Evolutionary conservation across 2,888 invertebrate genomes (phyloP).

Genomic region (Hirudinaria manillensis): DNA sequence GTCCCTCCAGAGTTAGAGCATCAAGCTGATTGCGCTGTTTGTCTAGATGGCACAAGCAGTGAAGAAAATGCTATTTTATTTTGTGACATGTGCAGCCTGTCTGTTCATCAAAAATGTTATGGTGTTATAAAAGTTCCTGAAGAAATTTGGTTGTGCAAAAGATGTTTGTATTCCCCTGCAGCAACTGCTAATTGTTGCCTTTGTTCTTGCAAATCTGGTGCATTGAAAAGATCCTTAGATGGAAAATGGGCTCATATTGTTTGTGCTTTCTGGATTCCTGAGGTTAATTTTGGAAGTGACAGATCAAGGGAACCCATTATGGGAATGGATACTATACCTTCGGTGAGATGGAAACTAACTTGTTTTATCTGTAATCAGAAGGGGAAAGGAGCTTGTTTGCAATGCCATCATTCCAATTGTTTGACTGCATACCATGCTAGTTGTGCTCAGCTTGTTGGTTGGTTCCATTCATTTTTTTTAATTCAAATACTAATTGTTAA

Average conservation of each 20-base stretch:
- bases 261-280: conserved; percentile 97
- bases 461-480: not conserved
- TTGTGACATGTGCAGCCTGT: conserved; percentile 98
- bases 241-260: conserved; percentile 96
- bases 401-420: conserved; percentile 91
- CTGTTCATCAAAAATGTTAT: conserved; percentile 95
- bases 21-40: conserved; percentile 96
- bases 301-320: conserved; percentile 94
- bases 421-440: conserved; percentile 98
- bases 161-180: conserved; percentile 57
- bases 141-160: conserved; percentile 63
- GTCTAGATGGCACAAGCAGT: conserved; percentile 96
- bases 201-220: conserved; percentile 94
- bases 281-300: conserved; percentile 83
- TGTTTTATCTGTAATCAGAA: conserved; percentile 81
- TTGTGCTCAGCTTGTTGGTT: conserved; percentile 79
- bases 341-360: conserved; percentile 88
- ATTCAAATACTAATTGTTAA: not conserved
- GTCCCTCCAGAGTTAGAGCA: conserved; percentile 73
- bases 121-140: conserved; percentile 95
- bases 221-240: conserved; percentile 94
- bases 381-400: conserved; percentile 85
- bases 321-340: conserved; percentile 88
- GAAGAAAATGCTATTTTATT: conserved; percentile 97
- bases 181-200: conserved; percentile 91